These are phyloP conservation scores for Grammomys surdaster DNA, from an alignment of 2,113 vertebrate genomes.

Conservation along the genomic window DNA sequence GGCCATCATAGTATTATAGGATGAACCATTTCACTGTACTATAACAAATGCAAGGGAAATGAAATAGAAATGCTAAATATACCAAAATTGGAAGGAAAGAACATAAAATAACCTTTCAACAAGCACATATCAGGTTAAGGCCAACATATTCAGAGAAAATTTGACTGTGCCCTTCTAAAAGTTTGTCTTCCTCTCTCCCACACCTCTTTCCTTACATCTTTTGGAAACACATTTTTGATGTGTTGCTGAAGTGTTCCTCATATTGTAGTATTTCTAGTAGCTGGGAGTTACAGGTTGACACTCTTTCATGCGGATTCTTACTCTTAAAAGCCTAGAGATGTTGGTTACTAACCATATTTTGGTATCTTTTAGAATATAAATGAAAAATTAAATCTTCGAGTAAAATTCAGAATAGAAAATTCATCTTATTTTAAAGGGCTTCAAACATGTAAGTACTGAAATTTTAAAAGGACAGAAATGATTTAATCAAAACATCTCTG, in stretches of 20 bases:
- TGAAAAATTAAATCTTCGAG: slow-evolving; percentile 9
- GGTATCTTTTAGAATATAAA: background rate
- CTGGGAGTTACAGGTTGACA: background rate
- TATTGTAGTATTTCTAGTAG: background rate
- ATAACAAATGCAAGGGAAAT: background rate
- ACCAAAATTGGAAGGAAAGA: background rate
- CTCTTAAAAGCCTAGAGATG: background rate
- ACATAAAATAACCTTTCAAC: slow-evolving; percentile 9
- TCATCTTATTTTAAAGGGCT: background rate
- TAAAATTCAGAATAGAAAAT: background rate
- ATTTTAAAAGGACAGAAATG: background rate
- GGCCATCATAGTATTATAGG: slow-evolving; percentile 14
- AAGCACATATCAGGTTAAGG: background rate
- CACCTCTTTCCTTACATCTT: background rate
- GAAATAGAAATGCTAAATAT: slow-evolving; percentile 50
- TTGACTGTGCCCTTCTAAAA: background rate
- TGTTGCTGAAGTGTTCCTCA: background rate
- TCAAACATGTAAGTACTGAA: background rate
- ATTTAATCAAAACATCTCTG: background rate
- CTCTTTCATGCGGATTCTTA: background rate
- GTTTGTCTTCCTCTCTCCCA: background rate
- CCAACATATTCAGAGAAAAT: background rate
- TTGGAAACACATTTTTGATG: background rate
- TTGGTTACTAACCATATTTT: background rate
- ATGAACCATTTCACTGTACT: slow-evolving; percentile 27